Percentiles rank a stretch among this genome's conserved stretches.
phyloP scores from a whole-genome alignment of 1,140 invertebrate species.

The Drosophila watanabei region DNA sequence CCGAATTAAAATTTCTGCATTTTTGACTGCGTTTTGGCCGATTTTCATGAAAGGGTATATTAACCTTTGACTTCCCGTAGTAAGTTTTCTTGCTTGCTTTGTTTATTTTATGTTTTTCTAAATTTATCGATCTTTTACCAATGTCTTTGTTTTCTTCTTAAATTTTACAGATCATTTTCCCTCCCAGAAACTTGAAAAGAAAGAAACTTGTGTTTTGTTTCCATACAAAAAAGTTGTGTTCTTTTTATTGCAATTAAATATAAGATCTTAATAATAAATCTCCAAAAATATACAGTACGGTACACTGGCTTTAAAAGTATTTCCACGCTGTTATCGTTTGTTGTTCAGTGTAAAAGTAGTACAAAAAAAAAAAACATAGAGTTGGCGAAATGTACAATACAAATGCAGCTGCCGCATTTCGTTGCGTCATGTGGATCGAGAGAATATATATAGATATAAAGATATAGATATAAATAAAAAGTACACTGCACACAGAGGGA shows the following conservation, averaged over 20 bases:
- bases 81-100: no score
- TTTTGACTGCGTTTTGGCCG: no score
- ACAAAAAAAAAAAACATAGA: constrained; percentile 26
- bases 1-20: no score
- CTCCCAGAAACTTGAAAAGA: no score
- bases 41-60: no score
- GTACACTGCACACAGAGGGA: neutral
- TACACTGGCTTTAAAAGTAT: constrained; percentile 19
- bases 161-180: no score
- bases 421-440: constrained; percentile 41
- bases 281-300: constrained; percentile 42
- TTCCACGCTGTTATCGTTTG: constrained; percentile 3
- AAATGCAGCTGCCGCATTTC: constrained; percentile 34
- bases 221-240: constrained; percentile 27
- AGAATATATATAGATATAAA: constrained; percentile 10
- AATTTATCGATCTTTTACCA: no score
- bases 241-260: constrained; percentile 44
- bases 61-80: no score
- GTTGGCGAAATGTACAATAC: constrained; percentile 21
- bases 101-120: no score
- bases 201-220: neutral
- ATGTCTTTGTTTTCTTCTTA: no score
- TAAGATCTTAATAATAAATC: constrained; percentile 28
- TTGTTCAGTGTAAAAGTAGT: constrained; percentile 10
- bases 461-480: constrained; percentile 5